Conservation (phyloP, 2,113 vertebrate species). For the Corythaeola cristata region DNA sequence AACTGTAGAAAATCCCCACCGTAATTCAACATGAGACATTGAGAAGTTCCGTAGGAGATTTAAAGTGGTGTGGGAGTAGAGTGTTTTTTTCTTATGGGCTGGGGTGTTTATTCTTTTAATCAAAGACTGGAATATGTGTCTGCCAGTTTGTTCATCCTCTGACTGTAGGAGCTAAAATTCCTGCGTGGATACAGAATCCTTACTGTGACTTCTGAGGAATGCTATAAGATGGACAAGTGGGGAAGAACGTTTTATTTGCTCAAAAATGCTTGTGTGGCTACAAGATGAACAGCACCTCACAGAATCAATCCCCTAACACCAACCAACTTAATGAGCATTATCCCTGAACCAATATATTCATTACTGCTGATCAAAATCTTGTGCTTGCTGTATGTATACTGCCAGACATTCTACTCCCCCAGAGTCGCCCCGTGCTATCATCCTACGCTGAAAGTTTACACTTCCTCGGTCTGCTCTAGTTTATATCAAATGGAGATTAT, state of each 20-base stretch:
- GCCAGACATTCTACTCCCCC: constrained; percentile 55
- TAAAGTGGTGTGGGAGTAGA: neutral
- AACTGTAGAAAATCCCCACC: neutral
- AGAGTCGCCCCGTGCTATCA: constrained; percentile 42
- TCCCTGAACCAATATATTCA: constrained; percentile 2
- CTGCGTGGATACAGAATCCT: neutral
- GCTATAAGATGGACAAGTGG: neutral
- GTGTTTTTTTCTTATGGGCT: neutral
- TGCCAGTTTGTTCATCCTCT: neutral
- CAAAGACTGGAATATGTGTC: neutral
- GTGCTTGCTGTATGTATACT: constrained; percentile 37
- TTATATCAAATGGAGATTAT: constrained; percentile 71
- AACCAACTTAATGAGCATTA: neutral
- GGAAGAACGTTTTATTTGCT: neutral
- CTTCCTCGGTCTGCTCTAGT: constrained; percentile 65
- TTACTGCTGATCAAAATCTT: constrained; percentile 33
- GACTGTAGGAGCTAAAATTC: neutral
- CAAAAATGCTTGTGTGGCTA: neutral
- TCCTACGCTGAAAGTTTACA: constrained; percentile 60
- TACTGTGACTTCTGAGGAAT: neutral
- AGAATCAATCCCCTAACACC: neutral
- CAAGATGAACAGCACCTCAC: neutral
- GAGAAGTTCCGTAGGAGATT: neutral
- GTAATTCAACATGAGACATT: neutral
- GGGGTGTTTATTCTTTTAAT: neutral